A percentile compares a stretch with the other conserved stretches of the same genome.
Conservation (phyloP, 2,888 invertebrate genomes). For the Zelleria hepariella region DNA sequence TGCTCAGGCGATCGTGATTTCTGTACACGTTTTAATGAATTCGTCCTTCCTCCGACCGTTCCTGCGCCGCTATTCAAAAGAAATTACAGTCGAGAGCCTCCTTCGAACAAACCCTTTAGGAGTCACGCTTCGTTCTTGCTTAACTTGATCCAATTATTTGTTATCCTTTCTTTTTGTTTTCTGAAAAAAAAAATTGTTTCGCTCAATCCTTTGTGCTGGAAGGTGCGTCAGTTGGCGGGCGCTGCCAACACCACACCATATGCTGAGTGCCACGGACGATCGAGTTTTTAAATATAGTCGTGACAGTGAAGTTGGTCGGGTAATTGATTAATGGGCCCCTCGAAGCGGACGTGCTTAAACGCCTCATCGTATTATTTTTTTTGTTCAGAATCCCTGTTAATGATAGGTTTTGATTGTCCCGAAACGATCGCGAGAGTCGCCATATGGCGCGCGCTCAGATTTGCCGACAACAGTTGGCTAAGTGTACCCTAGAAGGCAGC, state of each 20-base stretch:
- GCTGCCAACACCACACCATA: conserved; percentile 48
- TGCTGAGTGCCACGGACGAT: conserved; percentile 32
- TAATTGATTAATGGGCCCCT: conserved; percentile 64
- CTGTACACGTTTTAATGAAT: conserved; percentile 63
- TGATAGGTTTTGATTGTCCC: conserved; percentile 65
- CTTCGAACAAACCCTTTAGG: conserved; percentile 61
- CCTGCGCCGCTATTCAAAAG: conserved; percentile 57
- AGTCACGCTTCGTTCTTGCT: conserved; percentile 61
- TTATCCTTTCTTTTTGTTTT: conserved; percentile 44
- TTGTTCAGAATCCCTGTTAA: conserved; percentile 54
- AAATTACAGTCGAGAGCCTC: conserved; percentile 60
- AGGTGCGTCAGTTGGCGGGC: conserved; percentile 64
- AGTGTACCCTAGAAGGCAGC: conserved; percentile 4
- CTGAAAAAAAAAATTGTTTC: conserved; percentile 11
- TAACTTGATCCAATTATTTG: conserved; percentile 63
- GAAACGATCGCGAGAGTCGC: conserved; percentile 29
- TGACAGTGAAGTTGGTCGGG: conserved; percentile 50
- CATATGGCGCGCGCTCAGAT: conserved; percentile 59
- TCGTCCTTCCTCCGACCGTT: conserved; percentile 52
- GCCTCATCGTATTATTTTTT: conserved; percentile 57
- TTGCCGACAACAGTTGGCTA: conserved; percentile 34
- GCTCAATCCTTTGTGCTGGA: conserved; percentile 35
- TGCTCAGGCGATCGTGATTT: conserved; percentile 48
- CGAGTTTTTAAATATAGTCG: conserved; percentile 51
- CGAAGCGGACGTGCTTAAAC: conserved; percentile 64